Conservation (phyloP, 2,113 vertebrate species). For the Nannospalax galili region DNA sequence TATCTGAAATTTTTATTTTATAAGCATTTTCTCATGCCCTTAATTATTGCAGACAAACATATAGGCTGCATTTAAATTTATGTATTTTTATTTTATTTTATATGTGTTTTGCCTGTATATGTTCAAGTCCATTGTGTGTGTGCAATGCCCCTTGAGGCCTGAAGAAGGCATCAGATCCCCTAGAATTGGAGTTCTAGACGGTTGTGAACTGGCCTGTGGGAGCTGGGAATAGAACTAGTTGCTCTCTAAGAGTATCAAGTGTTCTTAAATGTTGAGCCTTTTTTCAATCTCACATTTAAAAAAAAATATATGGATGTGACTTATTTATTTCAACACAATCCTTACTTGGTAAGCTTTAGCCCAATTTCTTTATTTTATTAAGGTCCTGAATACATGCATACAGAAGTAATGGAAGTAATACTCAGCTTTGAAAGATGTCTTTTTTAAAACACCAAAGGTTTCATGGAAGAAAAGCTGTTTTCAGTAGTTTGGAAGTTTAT, state of each 20-base stretch:
- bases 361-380: constrained; percentile 11
- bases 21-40: neutral
- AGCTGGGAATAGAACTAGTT: no score
- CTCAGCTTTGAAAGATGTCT: neutral
- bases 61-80: neutral
- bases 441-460: constrained; percentile 29
- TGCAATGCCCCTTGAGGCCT: no score
- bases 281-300: no score
- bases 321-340: neutral
- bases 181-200: no score
- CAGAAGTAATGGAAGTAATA: neutral
- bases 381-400: neutral
- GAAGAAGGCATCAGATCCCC: no score
- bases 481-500: neutral
- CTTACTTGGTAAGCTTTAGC: neutral
- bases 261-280: no score
- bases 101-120: neutral
- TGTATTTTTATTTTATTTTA: neutral
- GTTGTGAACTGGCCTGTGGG: no score
- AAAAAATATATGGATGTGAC: neutral
- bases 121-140: no score
- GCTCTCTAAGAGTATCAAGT: no score
- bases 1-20: constrained; percentile 31
- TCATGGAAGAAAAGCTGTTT: neutral
- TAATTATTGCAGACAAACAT: neutral